Percentiles rank a stretch among this genome's conserved stretches.
Evolutionary conservation across 2,797 vertebrate species (phyloP).

Genomic region (Holocentrus rufus): DNA sequence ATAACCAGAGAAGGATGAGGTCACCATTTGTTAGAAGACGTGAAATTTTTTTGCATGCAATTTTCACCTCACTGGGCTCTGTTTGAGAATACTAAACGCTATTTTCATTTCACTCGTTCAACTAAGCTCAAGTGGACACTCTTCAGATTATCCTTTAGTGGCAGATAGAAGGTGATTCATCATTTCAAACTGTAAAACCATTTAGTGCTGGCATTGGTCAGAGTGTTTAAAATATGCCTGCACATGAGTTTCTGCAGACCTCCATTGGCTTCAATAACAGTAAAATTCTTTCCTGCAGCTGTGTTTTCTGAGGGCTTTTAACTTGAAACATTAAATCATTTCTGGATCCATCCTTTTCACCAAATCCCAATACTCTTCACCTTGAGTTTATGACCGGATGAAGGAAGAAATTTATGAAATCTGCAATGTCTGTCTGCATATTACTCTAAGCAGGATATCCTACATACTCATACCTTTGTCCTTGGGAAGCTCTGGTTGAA

Average conservation of each 20-base stretch:
- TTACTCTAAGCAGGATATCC: conserved; percentile 66
- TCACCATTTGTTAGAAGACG: conserved; percentile 30
- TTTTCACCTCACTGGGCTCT: conserved; percentile 5
- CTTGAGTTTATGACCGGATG: conserved; percentile 48
- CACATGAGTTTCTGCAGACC: background rate
- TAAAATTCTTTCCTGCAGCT: conserved; percentile 27
- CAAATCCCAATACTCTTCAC: conserved; percentile 30
- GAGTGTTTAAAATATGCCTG: background rate
- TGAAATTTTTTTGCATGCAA: conserved; percentile 31
- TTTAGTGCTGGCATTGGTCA: background rate
- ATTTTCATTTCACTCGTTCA: background rate
- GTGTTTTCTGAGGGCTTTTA: conserved; percentile 17
- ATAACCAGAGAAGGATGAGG: background rate
- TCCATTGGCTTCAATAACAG: background rate
- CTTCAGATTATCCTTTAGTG: background rate
- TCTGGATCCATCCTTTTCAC: conserved; percentile 26
- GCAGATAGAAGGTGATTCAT: background rate
- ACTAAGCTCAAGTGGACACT: no score
- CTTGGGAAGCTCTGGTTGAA: conserved; percentile 48
- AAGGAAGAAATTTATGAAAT: conserved; percentile 56
- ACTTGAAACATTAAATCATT: background rate
- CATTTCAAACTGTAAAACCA: background rate
- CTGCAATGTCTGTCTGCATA: conserved; percentile 24
- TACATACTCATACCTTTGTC: conserved; percentile 43
- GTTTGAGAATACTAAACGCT: conserved; percentile 1